Percentiles rank a stretch among this genome's conserved stretches.
phyloP scores from a whole-genome alignment of 1,140 invertebrate genomes.

The Lasaia peninsularis region DNA sequence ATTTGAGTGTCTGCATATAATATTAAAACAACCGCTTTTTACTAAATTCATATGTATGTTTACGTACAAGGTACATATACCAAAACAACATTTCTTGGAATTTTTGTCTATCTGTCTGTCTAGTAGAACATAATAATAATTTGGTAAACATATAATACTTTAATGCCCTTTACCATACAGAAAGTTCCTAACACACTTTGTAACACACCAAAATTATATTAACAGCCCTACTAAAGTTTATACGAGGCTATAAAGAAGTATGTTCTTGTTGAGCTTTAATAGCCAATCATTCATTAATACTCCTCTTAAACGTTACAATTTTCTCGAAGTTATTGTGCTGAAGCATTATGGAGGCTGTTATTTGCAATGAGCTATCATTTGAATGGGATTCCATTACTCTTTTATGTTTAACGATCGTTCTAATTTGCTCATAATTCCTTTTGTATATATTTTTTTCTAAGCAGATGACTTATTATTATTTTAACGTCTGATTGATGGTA shows the following conservation, averaged over 20 bases:
- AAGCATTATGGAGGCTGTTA: constrained; percentile 62
- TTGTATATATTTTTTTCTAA: constrained; percentile 46
- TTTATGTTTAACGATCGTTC: constrained; percentile 70
- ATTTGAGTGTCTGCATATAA: too few relatives aligned
- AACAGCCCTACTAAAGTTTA: constrained; percentile 36
- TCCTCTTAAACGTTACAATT: constrained; percentile 59
- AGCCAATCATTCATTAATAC: constrained; percentile 67
- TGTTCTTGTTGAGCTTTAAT: constrained; percentile 54
- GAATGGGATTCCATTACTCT: constrained; percentile 64
- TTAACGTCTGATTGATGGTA: constrained; percentile 1
- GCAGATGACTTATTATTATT: background rate
- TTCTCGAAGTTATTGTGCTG: constrained; percentile 60
- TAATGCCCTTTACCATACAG: too few relatives aligned
- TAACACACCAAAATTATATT: constrained; percentile 19
- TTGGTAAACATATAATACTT: too few relatives aligned
- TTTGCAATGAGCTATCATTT: constrained; percentile 58
- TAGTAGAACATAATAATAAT: too few relatives aligned
- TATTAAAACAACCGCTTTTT: too few relatives aligned
- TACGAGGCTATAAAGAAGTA: constrained; percentile 45
- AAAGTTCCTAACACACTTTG: constrained; percentile 8
- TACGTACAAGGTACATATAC: too few relatives aligned
- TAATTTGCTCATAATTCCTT: constrained; percentile 59
- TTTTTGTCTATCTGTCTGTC: too few relatives aligned
- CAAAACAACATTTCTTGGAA: too few relatives aligned
- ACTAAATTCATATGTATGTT: too few relatives aligned